phyloP scores from a whole-genome alignment of 2,888 invertebrate species.

The Lepidocyrtinus sp. region DNA sequence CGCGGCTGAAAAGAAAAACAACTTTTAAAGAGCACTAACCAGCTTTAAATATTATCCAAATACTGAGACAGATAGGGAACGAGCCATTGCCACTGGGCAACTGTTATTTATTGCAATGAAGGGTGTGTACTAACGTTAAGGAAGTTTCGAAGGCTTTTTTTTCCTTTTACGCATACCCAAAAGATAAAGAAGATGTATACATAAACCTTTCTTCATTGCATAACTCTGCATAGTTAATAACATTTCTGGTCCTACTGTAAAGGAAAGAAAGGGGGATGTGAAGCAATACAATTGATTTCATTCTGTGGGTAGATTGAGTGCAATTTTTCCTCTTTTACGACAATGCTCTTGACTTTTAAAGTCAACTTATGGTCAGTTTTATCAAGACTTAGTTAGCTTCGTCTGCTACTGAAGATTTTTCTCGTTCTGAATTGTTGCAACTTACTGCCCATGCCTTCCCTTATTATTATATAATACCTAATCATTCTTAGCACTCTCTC shows the following conservation, averaged over 20 bases:
- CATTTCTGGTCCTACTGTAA: neutral
- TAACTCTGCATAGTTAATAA: neutral
- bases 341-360: constrained; percentile 23
- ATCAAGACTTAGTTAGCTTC: constrained; percentile 41
- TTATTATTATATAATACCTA: neutral
- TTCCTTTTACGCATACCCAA: neutral
- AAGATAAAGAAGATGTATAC: neutral
- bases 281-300: neutral
- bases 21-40: constrained; percentile 22
- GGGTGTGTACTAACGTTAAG: constrained; percentile 48
- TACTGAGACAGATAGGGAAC: constrained; percentile 28
- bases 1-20: constrained; percentile 7
- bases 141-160: constrained; percentile 35
- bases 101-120: constrained; percentile 45
- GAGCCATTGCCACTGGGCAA: constrained; percentile 47
- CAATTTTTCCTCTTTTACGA: neutral
- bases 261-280: too few relatives aligned
- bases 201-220: constrained; percentile 5
- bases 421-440: neutral
- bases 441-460: constrained; percentile 7
- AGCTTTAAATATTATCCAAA: constrained; percentile 30
- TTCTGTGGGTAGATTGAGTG: neutral
- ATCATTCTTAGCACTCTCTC: neutral
- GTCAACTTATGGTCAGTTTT: constrained; percentile 43
- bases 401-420: constrained; percentile 38